phyloP scores from a whole-genome alignment of 2,888 invertebrate species.

The Drosophila flavopinicola region DNA sequence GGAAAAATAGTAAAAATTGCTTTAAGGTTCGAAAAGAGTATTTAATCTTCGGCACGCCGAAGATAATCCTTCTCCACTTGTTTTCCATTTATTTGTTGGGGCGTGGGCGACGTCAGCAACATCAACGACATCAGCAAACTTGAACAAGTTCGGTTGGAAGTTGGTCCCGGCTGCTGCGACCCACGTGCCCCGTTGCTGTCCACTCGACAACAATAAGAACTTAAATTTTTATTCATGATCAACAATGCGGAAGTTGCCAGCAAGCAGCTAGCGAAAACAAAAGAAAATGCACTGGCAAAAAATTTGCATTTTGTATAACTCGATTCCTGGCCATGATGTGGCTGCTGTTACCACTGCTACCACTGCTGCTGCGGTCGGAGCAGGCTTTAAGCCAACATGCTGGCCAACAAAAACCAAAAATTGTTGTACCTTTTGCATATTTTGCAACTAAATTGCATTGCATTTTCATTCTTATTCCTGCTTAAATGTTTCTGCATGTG shows the following conservation, averaged over 20 bases:
- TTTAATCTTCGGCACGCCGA: too few species aligned
- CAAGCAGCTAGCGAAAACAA: constrained; percentile 61
- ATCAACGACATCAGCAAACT: constrained; percentile 30
- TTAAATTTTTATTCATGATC: constrained; percentile 80
- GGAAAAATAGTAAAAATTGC: too few species aligned
- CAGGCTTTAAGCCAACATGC: constrained; percentile 32
- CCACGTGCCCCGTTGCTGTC: constrained; percentile 64
- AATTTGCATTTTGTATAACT: constrained; percentile 63
- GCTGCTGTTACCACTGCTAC: not conserved
- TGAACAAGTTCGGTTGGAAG: constrained; percentile 27
- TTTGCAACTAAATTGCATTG: constrained; percentile 34
- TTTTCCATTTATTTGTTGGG: not conserved
- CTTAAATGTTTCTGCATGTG: constrained; percentile 30
- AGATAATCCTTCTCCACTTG: too few species aligned
- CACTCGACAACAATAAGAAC: constrained; percentile 72
- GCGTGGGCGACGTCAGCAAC: constrained; percentile 56
- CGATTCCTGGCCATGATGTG: constrained; percentile 46
- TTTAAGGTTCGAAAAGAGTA: too few species aligned
- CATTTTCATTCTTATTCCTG: constrained; percentile 27
- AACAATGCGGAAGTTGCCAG: constrained; percentile 78
- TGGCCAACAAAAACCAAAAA: constrained; percentile 1
- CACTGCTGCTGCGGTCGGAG: not conserved
- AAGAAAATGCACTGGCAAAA: constrained; percentile 66
- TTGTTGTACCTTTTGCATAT: constrained; percentile 45
- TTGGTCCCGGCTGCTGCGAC: constrained; percentile 25